Percentiles rank a stretch among this genome's conserved stretches.
Evolutionary conservation across 1,140 invertebrate species (phyloP).

Genomic region (Cyclina sinensis): DNA sequence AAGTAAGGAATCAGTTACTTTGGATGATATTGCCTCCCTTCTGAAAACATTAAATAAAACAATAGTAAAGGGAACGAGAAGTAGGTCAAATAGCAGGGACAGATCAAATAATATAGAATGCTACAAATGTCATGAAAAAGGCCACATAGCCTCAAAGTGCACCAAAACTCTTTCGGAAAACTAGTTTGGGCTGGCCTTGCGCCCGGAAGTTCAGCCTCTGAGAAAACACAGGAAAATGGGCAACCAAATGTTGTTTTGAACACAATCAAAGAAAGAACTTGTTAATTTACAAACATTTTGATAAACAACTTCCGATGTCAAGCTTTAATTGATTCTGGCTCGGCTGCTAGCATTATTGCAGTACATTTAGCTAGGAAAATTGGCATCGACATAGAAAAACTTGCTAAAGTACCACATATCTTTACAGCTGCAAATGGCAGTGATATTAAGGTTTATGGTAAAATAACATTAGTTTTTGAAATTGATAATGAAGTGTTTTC

Average conservation of each 20-base stretch:
- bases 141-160: background rate
- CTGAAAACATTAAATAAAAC: background rate
- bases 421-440: conserved; percentile 34
- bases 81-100: background rate
- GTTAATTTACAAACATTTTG: background rate
- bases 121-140: background rate
- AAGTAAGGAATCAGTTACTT: background rate
- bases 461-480: background rate
- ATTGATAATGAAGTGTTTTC: conserved; percentile 32
- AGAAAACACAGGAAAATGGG: conserved; percentile 8
- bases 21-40: background rate
- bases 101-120: background rate
- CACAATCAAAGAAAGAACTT: background rate
- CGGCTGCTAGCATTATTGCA: conserved; percentile 23
- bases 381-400: background rate
- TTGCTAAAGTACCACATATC: background rate
- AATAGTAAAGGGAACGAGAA: background rate
- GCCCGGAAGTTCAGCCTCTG: conserved; percentile 31
- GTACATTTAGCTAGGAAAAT: background rate
- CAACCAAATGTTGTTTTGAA: conserved; percentile 12
- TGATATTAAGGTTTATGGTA: conserved; percentile 21
- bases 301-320: background rate
- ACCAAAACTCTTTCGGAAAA: background rate
- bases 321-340: conserved; percentile 41
- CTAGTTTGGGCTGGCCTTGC: conserved; percentile 28